Percentiles rank a stretch among this genome's conserved stretches.
phyloP scores from a whole-genome alignment of 1,140 invertebrate genomes.

The Aphaenogaster floridana region DNA sequence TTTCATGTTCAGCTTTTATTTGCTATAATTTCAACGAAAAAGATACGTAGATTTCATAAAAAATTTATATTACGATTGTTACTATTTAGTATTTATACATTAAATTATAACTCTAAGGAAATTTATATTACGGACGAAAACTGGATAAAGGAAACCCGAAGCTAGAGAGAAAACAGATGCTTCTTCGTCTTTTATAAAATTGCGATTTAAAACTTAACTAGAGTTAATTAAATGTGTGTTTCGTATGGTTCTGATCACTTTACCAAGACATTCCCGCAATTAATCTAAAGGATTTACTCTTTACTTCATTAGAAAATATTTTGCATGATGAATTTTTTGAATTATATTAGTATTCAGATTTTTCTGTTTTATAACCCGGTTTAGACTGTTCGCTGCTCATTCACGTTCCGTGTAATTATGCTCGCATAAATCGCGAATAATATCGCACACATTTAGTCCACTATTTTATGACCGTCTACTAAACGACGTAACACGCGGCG shows the following conservation, averaged over 20 bases:
- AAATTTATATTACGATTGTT: not conserved
- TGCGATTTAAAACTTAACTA: not conserved
- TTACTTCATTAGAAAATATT: not conserved
- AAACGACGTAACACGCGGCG: slow-evolving; percentile 3
- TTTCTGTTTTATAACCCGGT: not conserved
- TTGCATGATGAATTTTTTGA: not conserved
- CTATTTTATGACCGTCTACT: slow-evolving; percentile 30
- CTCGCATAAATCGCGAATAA: slow-evolving; percentile 42
- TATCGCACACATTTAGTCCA: slow-evolving; percentile 12
- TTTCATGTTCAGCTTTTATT: slow-evolving; percentile 18
- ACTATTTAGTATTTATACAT: not conserved
- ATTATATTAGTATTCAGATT: not conserved
- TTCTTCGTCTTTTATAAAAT: slow-evolving; percentile 6
- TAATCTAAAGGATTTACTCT: not conserved
- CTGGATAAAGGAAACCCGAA: not conserved
- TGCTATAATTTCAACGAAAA: not conserved
- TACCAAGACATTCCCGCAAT: not conserved
- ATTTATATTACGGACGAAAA: slow-evolving; percentile 1
- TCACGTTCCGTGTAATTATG: slow-evolving; percentile 43
- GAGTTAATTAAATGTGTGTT: not conserved
- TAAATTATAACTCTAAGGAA: slow-evolving; percentile 12
- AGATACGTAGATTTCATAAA: not conserved
- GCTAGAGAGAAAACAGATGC: not conserved
- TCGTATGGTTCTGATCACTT: not conserved
- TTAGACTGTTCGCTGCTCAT: slow-evolving; percentile 42